Percentiles rank a stretch among this genome's conserved stretches.
phyloP scores from a whole-genome alignment of 2,797 vertebrate species.

The Diceros bicornis region DNA sequence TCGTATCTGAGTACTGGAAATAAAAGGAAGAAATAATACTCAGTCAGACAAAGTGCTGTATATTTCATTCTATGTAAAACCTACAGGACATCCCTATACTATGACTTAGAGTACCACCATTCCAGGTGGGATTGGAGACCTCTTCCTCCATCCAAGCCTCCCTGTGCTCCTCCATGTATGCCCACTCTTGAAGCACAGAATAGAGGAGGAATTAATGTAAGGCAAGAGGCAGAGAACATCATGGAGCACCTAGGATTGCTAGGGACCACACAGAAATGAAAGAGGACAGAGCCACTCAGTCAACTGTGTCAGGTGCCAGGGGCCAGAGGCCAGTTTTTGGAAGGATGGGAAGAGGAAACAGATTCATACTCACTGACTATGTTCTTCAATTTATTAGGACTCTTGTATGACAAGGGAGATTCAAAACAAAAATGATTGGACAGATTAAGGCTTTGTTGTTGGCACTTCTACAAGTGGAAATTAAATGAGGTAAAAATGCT shows the following conservation, averaged over 20 bases:
- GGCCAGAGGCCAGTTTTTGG: not conserved
- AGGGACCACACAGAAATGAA: not conserved
- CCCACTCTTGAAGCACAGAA: not conserved
- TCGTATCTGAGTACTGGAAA: not conserved
- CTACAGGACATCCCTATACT: not conserved
- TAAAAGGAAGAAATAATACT: not conserved
- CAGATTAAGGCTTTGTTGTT: not conserved
- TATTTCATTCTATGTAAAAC: not conserved
- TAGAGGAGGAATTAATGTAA: not conserved
- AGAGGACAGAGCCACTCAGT: not conserved
- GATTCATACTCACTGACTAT: not conserved
- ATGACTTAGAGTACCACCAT: not conserved
- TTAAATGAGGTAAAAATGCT: not conserved
- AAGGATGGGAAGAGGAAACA: not conserved
- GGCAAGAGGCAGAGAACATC: not conserved
- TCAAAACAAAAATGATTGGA: not conserved
- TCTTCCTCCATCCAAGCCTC: not conserved
- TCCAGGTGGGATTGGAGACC: not conserved
- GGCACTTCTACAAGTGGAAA: too few species aligned
- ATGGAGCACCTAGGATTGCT: not conserved
- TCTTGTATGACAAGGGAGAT: too few species aligned
- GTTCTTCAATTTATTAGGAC: not conserved
- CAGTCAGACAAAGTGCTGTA: not conserved
- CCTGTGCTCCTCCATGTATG: not conserved
- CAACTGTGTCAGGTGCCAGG: not conserved